Evolutionary conservation across 2,797 vertebrate genomes (phyloP), one percentile per base, ranked within the genome.

Genomic region (Denticeps clupeoides): DNA sequence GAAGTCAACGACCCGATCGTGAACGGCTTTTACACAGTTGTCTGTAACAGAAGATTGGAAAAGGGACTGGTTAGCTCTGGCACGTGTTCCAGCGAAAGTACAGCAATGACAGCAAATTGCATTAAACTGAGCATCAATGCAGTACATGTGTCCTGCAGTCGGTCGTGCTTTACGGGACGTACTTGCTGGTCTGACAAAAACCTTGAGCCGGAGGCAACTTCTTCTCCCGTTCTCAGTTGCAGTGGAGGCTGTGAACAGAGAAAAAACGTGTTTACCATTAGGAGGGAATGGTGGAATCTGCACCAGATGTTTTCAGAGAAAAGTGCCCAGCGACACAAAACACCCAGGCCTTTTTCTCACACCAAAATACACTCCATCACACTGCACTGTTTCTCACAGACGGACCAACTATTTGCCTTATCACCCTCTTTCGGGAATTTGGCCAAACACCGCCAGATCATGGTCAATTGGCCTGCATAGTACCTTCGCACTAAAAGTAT

Each of bases 21-120:
- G 90, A 81, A 83, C 83, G 74, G 89, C 92, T 88, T 92, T 95
- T 86, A 91, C 87, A 86, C 93, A 98, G 87, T 91, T 97, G 86
- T 95, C 93, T 98, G 84, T 82, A 78, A 87, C 70, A 71, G 77
- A 82, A 84, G n/a, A n/a, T n/a, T n/a, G 87, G 83, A 87, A 73
- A 85, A 86, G 86, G 55, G 29, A 29, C 32, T 72, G 85, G 82
- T 82, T 81, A 86, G 83, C 86, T 81, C 83, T 69, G 82, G 85
- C 84, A 87, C n/a, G 82, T 83, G 68, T 4, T 26, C 16, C 22
- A 5, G 29, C 40, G 5, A 37, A 41, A 41, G 15, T 24, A 41
- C n/a, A 10, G 8, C 49, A 8, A 33, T 40, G 33, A 40, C 18
- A 9, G 16, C 19, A 7, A n/a, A n/a, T 26, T n/a, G n/a, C n/a